Base-by-base conservation (phyloP, 1,140 invertebrate genomes). In the Helicoverpa armigera region DNA sequence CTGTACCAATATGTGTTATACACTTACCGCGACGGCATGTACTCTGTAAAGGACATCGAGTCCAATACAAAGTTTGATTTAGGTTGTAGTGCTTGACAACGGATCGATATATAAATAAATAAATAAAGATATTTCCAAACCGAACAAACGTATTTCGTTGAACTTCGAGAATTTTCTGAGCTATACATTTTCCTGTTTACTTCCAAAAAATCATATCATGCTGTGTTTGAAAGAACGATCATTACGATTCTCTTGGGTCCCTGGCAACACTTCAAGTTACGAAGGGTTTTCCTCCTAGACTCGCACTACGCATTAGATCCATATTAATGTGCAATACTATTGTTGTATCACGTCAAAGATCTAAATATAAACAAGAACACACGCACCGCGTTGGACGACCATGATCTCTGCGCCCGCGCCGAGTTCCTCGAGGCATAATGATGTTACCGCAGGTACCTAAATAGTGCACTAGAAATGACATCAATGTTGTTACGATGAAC, bases 291-390 rank as follows among this genome's bases (percentile, higher is more conserved):
- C 54, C 53, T 9, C 35, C 13, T 11, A 54, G 73, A 11, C 72
- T 74, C 12, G 12, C 23, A 16, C 4, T 43, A 61, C 73, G 16
- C 16, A 75, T 65, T 43, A 65, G 61, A 23, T 75, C 61, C 73
- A 75, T 75, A 75, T 58, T 61, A 61, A 75, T 61, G 60, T 35
- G 60, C 51, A 73, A 54, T 61, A 54, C 54, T 23, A 74, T 72
- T 61, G 56, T 58, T 29, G 35, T 72, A 72, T 74, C 70, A 56
- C 43, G 43, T 23, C 5, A 43, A 75, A 56, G 58, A 75, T 75
- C 73, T 75, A 75, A 75, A 61, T 75, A 75, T 63, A 75, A 75
- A 76, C 18, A 76, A 61, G 60, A 76, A 50, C 58, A 76, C 60
- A 76, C 23, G 58, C 51, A 73, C 51, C 70, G 51, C 61, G n/a